phyloP scores from a whole-genome alignment of 1,140 invertebrate species.

The Meloidogyne hapla region DNA sequence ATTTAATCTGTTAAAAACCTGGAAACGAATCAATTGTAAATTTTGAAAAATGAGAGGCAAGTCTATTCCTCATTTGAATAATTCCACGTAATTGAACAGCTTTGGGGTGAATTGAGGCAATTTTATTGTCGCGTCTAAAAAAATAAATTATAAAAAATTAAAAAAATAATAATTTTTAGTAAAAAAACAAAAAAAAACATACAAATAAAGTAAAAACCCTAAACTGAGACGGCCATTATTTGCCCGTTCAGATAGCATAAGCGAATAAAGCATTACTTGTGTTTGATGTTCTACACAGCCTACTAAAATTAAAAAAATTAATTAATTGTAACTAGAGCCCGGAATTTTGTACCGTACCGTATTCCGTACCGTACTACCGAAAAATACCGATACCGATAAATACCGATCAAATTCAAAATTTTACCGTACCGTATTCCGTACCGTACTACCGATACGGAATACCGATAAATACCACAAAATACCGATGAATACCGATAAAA shows the following conservation, averaged over 20 bases:
- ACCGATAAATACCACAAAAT: too few relatives aligned
- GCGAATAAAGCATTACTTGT: conserved; percentile 47
- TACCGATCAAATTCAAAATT: too few relatives aligned
- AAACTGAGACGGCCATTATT: conserved; percentile 16
- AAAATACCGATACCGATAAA: too few relatives aligned
- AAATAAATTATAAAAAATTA: too few relatives aligned
- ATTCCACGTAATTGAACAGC: conserved; percentile 26
- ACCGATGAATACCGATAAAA: too few relatives aligned
- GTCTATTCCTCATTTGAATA: conserved; percentile 35
- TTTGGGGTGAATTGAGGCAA: conserved; percentile 16
- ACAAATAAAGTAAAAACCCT: conserved; percentile 24
- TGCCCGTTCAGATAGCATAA: conserved; percentile 38
- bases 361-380: too few relatives aligned
- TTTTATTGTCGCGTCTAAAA: conserved; percentile 26
- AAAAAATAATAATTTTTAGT: too few relatives aligned
- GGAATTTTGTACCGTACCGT: too few relatives aligned
- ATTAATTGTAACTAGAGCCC: too few relatives aligned
- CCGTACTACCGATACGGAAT: too few relatives aligned
- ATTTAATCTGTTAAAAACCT: conserved; percentile 7
- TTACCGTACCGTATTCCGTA: too few relatives aligned
- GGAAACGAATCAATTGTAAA: conserved; percentile 32
- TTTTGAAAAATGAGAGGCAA: conserved; percentile 27
- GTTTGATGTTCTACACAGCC: conserved; percentile 53
- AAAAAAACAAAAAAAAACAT: not conserved
- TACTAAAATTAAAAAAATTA: not conserved